A percentile compares a stretch with the other conserved stretches of the same genome.
Conservation (phyloP, 1,140 invertebrate species). For the Panagrolaimus sp. region DNA sequence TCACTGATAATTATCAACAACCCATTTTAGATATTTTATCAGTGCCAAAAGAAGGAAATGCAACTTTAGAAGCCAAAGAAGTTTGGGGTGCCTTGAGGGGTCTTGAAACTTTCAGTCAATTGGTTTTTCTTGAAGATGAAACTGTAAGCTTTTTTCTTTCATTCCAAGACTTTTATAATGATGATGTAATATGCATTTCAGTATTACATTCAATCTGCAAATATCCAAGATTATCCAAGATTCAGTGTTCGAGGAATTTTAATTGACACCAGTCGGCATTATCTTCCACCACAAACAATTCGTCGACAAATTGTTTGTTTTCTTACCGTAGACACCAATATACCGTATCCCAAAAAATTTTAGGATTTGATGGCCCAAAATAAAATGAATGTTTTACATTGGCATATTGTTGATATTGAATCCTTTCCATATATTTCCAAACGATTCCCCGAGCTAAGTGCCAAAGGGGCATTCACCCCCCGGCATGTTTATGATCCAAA, state of each 20-base stretch:
- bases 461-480: constrained; percentile 69
- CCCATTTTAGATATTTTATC: constrained; percentile 38
- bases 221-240: constrained; percentile 13
- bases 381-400: constrained; percentile 66
- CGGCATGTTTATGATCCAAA: constrained; percentile 69
- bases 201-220: constrained; percentile 16
- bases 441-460: constrained; percentile 63
- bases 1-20: neutral
- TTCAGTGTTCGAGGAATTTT: constrained; percentile 37
- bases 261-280: constrained; percentile 45
- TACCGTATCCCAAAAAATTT: constrained; percentile 18
- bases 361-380: constrained; percentile 46
- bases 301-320: constrained; percentile 39
- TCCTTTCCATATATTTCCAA: constrained; percentile 66
- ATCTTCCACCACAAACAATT: constrained; percentile 33
- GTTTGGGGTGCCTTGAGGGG: constrained; percentile 55
- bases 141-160: constrained; percentile 18
- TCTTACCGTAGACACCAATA: neutral
- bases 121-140: constrained; percentile 44
- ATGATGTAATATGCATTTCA: constrained; percentile 10
- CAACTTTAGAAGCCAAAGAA: constrained; percentile 49
- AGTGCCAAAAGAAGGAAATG: constrained; percentile 41
- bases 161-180: too few relatives aligned
- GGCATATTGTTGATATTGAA: constrained; percentile 69
- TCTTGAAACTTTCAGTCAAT: constrained; percentile 56